phyloP scores from a whole-genome alignment of 2,113 vertebrate genomes.

The Excalfactoria chinensis region DNA sequence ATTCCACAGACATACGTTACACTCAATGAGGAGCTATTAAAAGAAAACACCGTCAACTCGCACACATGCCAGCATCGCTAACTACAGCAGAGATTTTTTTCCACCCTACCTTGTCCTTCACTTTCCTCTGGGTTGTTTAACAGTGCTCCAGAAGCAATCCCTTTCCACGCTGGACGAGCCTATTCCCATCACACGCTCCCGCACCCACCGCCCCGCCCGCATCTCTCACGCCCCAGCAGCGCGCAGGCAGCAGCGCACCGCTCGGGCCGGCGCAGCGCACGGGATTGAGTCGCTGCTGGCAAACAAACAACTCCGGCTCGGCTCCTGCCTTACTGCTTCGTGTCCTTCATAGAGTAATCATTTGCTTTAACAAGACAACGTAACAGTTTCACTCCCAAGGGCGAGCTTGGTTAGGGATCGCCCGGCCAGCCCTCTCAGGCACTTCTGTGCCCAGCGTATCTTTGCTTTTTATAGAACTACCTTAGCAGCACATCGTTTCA shows the following conservation, averaged over 20 bases:
- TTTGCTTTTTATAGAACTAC: not conserved
- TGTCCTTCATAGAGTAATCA: not conserved
- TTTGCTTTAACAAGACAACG: not conserved
- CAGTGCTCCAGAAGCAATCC: not conserved
- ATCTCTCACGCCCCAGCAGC: rapidly evolving
- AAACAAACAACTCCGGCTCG: rapidly evolving
- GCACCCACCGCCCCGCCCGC: not conserved
- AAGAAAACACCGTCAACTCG: not conserved
- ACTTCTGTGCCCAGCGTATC: not conserved
- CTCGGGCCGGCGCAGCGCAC: not conserved
- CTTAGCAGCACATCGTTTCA: not conserved
- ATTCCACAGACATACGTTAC: not conserved
- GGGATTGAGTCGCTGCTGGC: rapidly evolving
- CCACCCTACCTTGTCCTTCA: not conserved
- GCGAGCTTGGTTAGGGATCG: rapidly evolving
- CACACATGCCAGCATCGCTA: not conserved
- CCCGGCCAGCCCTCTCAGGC: not conserved
- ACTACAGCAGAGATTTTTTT: rapidly evolving
- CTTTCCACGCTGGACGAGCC: rapidly evolving
- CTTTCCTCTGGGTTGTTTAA: not conserved
- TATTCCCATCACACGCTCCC: not conserved
- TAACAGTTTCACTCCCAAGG: not conserved
- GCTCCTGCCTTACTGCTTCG: rapidly evolving
- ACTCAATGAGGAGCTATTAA: not conserved
- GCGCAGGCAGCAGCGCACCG: rapidly evolving